phyloP scores from a whole-genome alignment of 2,888 invertebrate genomes.

The Lasioglossum villosulum region DNA sequence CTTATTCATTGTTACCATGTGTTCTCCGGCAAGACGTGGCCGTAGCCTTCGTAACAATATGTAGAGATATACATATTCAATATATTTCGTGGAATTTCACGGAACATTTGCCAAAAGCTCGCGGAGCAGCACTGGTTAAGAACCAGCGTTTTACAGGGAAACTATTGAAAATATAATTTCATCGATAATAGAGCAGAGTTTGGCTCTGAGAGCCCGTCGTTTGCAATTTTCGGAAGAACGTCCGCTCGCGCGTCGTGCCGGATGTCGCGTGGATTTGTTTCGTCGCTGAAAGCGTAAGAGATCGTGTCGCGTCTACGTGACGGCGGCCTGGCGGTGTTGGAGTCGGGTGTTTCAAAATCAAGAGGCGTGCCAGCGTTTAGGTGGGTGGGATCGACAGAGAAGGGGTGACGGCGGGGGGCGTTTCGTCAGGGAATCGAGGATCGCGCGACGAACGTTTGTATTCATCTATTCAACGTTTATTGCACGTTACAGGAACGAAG shows the following conservation, averaged over 20 bases:
- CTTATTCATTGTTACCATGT: too few species aligned
- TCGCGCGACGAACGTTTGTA: slow-evolving; percentile 32
- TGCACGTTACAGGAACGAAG: slow-evolving; percentile 33
- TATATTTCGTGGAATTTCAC: too few species aligned
- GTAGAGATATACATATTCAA: too few species aligned
- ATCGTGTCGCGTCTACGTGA: background rate
- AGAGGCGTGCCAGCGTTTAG: slow-evolving; percentile 11
- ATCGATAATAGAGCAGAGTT: too few species aligned
- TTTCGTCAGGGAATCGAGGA: slow-evolving; percentile 21
- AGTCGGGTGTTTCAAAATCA: background rate
- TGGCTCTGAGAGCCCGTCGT: background rate
- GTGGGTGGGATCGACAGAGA: background rate
- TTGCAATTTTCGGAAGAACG: background rate
- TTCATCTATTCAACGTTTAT: slow-evolving; percentile 44
- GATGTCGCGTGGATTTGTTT: background rate
- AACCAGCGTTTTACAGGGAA: too few species aligned
- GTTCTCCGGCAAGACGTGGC: too few species aligned
- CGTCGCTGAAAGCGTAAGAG: background rate
- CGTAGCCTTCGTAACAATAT: too few species aligned
- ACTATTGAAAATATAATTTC: too few species aligned
- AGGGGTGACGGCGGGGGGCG: background rate
- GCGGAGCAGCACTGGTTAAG: too few species aligned
- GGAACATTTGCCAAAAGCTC: too few species aligned
- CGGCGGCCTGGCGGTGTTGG: background rate
- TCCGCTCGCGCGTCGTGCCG: background rate